Conservation (phyloP, 2,888 invertebrate genomes). For the Nemurella pictetii region DNA sequence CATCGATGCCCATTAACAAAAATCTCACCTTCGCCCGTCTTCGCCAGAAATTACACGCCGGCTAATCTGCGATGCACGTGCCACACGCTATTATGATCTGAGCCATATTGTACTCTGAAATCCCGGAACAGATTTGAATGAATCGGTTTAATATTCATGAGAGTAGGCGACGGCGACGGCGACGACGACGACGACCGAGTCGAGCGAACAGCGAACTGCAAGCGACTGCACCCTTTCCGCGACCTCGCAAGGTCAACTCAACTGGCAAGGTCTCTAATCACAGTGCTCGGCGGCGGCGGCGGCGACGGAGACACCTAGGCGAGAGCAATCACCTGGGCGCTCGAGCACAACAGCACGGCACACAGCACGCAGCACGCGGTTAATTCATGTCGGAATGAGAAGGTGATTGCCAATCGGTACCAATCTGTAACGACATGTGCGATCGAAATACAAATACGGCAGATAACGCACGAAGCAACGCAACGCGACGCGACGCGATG, state of each 20-base stretch:
- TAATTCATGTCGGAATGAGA: neutral
- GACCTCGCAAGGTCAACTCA: slow-evolving; percentile 11
- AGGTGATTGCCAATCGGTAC: neutral
- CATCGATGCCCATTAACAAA: neutral
- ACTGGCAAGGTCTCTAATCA: slow-evolving; percentile 12
- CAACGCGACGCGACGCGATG: too few relatives aligned
- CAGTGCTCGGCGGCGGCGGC: neutral
- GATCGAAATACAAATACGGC: neutral
- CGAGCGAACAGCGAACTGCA: neutral
- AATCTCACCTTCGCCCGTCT: neutral
- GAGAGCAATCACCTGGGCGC: slow-evolving; percentile 14
- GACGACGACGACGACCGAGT: too few relatives aligned
- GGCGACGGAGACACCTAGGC: too few relatives aligned
- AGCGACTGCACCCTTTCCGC: slow-evolving; percentile 9
- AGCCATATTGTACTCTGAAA: neutral
- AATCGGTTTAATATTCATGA: slow-evolving; percentile 15
- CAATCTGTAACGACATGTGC: neutral
- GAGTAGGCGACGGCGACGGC: too few relatives aligned
- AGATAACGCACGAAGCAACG: neutral
- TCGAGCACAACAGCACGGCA: neutral
- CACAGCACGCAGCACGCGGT: neutral
- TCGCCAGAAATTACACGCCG: neutral
- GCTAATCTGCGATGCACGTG: neutral
- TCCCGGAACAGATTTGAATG: slow-evolving; percentile 15
- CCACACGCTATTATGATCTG: neutral